phyloP scores from a whole-genome alignment of 2,113 vertebrate species.

The Hoplias malabaricus region DNA sequence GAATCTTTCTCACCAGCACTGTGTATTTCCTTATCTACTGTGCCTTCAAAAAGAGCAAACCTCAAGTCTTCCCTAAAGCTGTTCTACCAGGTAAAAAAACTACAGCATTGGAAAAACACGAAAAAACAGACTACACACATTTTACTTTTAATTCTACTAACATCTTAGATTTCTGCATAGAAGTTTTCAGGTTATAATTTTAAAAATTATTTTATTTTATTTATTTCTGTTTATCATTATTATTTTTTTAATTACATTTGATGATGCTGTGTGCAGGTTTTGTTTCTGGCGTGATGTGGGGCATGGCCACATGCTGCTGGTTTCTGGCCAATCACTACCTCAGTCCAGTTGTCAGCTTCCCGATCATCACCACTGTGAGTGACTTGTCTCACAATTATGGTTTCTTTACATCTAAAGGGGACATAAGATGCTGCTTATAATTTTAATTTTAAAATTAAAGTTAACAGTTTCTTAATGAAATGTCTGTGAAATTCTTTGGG shows the following conservation, averaged over 20 bases:
- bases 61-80: slow-evolving; percentile 76
- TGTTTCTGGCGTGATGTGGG: slow-evolving; percentile 82
- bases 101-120: too few relatives aligned
- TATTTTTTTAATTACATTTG: background rate
- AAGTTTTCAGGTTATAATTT: too few relatives aligned
- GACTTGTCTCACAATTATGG: background rate
- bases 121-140: too few relatives aligned
- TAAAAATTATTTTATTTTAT: background rate
- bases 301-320: slow-evolving; percentile 82
- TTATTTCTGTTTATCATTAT: background rate
- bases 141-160: too few relatives aligned
- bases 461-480: too few relatives aligned
- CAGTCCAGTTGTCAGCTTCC: slow-evolving; percentile 83
- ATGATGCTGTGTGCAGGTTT: slow-evolving; percentile 68
- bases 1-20: slow-evolving; percentile 85
- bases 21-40: slow-evolving; percentile 83
- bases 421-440: too few relatives aligned
- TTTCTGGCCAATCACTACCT: slow-evolving; percentile 84
- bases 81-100: slow-evolving; percentile 57
- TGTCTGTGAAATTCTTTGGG: too few relatives aligned
- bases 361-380: slow-evolving; percentile 85
- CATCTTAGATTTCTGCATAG: too few relatives aligned
- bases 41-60: slow-evolving; percentile 77
- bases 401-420: too few relatives aligned
- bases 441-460: too few relatives aligned